Conservation (phyloP, 2,888 invertebrate species). For the Odontocolon sp. region DNA sequence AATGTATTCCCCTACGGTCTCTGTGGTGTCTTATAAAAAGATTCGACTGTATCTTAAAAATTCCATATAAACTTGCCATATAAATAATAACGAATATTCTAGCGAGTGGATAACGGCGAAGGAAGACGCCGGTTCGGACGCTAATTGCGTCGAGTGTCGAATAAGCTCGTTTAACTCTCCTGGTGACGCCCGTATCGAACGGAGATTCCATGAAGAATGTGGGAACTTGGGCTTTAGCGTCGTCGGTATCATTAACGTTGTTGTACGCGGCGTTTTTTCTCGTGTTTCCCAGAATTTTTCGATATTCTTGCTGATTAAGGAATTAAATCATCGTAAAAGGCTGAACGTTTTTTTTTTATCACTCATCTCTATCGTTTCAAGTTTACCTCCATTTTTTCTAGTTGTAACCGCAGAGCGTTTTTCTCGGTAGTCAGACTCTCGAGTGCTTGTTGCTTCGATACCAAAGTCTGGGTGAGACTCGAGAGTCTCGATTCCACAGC, state of each 20-base stretch:
- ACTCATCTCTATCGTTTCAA: background rate
- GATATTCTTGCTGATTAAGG: constrained; percentile 83
- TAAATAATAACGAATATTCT: constrained; percentile 92
- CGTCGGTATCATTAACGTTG: constrained; percentile 86
- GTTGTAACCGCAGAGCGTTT: constrained; percentile 91
- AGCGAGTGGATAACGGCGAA: constrained; percentile 91
- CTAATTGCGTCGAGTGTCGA: constrained; percentile 90
- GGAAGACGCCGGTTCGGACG: constrained; percentile 89
- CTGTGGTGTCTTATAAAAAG: no score
- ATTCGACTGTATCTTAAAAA: background rate
- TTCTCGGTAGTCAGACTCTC: constrained; percentile 92
- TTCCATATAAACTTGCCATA: constrained; percentile 83
- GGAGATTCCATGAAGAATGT: constrained; percentile 88
- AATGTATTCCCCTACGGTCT: no score
- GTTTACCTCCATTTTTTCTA: constrained; percentile 89
- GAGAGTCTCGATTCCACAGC: constrained; percentile 76
- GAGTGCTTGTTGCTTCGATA: constrained; percentile 92
- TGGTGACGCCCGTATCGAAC: constrained; percentile 88
- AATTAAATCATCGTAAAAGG: background rate
- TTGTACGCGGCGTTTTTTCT: constrained; percentile 83
- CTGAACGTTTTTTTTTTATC: background rate
- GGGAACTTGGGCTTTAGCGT: constrained; percentile 87
- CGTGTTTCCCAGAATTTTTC: constrained; percentile 82
- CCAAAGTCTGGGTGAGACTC: constrained; percentile 89
- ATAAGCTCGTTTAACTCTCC: constrained; percentile 89